Percentiles rank a stretch among this genome's conserved stretches.
Evolutionary conservation across 1,140 invertebrate species (phyloP).

Genomic region (Trichonephila clavata): DNA sequence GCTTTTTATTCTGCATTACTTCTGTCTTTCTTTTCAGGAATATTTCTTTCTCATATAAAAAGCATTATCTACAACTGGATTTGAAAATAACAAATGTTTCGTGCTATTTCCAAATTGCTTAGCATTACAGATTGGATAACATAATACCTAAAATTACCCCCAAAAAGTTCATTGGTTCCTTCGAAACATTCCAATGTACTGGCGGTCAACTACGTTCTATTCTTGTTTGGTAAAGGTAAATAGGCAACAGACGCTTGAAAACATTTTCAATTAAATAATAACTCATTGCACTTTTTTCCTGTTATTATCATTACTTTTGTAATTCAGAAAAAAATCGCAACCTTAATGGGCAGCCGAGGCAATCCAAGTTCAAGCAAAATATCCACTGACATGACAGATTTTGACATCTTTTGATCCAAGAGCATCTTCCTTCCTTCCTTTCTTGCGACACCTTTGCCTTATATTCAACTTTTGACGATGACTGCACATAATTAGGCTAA

Average conservation of each 20-base stretch:
- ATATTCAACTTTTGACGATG: neutral
- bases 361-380: constrained; percentile 33
- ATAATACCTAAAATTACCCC: too few species aligned
- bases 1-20: too few species aligned
- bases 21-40: too few species aligned
- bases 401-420: constrained; percentile 26
- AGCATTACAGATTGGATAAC: too few species aligned
- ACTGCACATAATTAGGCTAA: constrained; percentile 40
- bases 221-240: neutral
- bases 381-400: constrained; percentile 4
- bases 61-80: too few species aligned
- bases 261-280: neutral
- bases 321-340: neutral
- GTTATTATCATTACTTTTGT: neutral
- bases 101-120: too few species aligned
- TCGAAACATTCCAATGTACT: neutral
- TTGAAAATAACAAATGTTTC: too few species aligned
- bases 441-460: constrained; percentile 30
- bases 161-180: too few species aligned
- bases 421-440: neutral
- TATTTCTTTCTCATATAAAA: too few species aligned
- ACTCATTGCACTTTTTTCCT: neutral
- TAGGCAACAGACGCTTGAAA: neutral
- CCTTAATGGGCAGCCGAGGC: neutral
- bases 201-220: neutral